A percentile compares a stretch with the other conserved stretches of the same genome.
Evolutionary conservation across 2,113 vertebrate species (phyloP).

Genomic region (Micronisus gabar): DNA sequence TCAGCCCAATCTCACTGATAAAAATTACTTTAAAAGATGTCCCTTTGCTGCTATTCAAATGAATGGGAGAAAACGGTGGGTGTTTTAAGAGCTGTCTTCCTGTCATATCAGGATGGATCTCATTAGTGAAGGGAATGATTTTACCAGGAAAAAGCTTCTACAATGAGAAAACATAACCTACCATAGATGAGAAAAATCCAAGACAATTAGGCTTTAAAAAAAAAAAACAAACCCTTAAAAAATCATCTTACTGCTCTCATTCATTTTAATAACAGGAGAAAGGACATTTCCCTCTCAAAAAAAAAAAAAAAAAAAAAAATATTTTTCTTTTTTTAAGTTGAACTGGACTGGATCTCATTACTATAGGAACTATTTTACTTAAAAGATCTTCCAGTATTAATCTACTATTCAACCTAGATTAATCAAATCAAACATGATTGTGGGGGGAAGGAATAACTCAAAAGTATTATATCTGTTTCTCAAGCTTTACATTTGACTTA

Average conservation of each 20-base stretch:
- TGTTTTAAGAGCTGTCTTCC: conserved; percentile 81
- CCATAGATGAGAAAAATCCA: conserved; percentile 74
- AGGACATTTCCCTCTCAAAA: conserved; percentile 22
- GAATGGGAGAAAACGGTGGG: conserved; percentile 76
- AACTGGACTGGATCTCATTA: conserved; percentile 70
- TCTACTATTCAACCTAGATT: conserved; percentile 66
- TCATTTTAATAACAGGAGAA: conserved; percentile 68
- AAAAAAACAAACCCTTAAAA: conserved; percentile 10
- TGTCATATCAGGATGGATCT: conserved; percentile 79
- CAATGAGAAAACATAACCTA: conserved; percentile 79
- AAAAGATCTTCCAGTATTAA: conserved; percentile 61
- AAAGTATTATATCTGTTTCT: conserved; percentile 20
- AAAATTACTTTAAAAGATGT: conserved; percentile 76
- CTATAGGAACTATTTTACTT: conserved; percentile 62
- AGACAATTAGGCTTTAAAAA: conserved; percentile 68
- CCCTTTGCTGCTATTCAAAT: conserved; percentile 81
- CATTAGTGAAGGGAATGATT: conserved; percentile 79
- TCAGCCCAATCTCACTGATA: conserved; percentile 72
- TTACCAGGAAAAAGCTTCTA: conserved; percentile 71
- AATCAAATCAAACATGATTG: conserved; percentile 63
- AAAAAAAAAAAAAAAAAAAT: neutral
- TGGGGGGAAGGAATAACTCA: neutral
- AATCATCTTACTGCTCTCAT: conserved; percentile 41
- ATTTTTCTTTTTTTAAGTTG: conserved; percentile 45
- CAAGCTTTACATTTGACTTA: neutral